These are phyloP conservation scores for Riparia riparia DNA, from an alignment of 2,113 vertebrate genomes.

Conservation along the genomic window DNA sequence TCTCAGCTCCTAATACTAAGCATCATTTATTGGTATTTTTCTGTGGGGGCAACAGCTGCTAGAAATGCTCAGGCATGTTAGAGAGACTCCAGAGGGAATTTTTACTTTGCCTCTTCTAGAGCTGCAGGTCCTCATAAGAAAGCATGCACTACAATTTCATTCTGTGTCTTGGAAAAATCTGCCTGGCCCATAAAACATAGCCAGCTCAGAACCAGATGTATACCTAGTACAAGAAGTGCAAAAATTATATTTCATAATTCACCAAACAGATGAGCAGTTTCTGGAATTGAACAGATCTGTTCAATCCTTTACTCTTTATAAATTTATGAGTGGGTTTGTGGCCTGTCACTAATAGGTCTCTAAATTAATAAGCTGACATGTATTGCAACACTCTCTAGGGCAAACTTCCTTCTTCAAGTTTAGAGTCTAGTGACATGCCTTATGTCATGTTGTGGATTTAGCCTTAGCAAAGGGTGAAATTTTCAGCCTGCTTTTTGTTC, in stretches of 20 bases:
- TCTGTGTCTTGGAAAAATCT: neutral
- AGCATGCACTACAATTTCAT: neutral
- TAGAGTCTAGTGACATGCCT: neutral
- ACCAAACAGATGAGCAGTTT: neutral
- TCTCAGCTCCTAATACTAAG: neutral
- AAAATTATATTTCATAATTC: slow-evolving; percentile 43
- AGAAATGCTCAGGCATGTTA: neutral
- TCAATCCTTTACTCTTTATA: slow-evolving; percentile 37
- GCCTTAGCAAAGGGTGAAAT: neutral
- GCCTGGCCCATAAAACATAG: neutral
- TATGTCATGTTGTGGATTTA: neutral
- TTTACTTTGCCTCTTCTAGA: neutral
- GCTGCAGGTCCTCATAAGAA: neutral
- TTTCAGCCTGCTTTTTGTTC: neutral
- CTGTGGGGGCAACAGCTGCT: neutral
- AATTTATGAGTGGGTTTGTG: slow-evolving; percentile 59
- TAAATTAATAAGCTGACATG: slow-evolving; percentile 56
- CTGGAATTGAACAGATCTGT: neutral
- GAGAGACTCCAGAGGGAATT: neutral
- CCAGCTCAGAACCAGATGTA: neutral
- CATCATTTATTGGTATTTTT: neutral
- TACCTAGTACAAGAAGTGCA: neutral
- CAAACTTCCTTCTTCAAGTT: slow-evolving; percentile 41
- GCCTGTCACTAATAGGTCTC: slow-evolving; percentile 40
- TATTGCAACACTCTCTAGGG: slow-evolving; percentile 35